phyloP scores from a whole-genome alignment of 2,888 invertebrate genomes.

The Melieria omissa region DNA sequence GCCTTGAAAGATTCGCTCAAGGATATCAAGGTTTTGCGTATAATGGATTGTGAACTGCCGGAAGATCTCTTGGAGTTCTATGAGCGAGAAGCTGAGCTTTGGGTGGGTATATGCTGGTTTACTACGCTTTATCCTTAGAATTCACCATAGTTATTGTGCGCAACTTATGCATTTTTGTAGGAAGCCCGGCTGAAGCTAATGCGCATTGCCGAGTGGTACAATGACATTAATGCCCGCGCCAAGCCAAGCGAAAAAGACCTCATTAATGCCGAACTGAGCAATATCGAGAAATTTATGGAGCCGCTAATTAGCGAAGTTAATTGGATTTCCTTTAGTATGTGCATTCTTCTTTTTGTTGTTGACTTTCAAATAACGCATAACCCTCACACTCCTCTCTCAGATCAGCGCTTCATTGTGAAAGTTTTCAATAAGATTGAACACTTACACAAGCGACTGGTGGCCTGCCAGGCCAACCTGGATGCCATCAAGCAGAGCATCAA shows the following conservation, averaged over 20 bases:
- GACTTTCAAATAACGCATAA: background rate
- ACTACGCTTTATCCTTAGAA: background rate
- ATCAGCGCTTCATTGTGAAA: constrained; percentile 76
- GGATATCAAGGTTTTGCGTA: constrained; percentile 83
- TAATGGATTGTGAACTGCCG: constrained; percentile 74
- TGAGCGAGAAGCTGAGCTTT: constrained; percentile 76
- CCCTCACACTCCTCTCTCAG: constrained; percentile 54
- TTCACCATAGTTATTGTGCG: constrained; percentile 4
- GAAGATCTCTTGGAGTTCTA: constrained; percentile 74
- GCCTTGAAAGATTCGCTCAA: constrained; percentile 79
- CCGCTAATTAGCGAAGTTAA: constrained; percentile 69
- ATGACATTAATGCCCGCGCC: constrained; percentile 79
- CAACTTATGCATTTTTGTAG: constrained; percentile 55
- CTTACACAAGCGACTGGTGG: constrained; percentile 76
- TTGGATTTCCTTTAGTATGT: constrained; percentile 51
- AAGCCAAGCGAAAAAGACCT: constrained; percentile 82
- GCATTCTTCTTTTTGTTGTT: background rate
- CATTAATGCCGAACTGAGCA: constrained; percentile 78
- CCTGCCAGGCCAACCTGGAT: constrained; percentile 76
- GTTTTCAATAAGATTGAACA: constrained; percentile 77
- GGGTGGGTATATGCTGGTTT: constrained; percentile 61
- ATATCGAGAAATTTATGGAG: constrained; percentile 78
- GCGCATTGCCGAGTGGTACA: constrained; percentile 84
- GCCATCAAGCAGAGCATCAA: constrained; percentile 71
- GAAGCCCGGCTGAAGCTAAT: constrained; percentile 70